Conservation (phyloP, 2,797 vertebrate species). For the Scarus forsteni region DNA sequence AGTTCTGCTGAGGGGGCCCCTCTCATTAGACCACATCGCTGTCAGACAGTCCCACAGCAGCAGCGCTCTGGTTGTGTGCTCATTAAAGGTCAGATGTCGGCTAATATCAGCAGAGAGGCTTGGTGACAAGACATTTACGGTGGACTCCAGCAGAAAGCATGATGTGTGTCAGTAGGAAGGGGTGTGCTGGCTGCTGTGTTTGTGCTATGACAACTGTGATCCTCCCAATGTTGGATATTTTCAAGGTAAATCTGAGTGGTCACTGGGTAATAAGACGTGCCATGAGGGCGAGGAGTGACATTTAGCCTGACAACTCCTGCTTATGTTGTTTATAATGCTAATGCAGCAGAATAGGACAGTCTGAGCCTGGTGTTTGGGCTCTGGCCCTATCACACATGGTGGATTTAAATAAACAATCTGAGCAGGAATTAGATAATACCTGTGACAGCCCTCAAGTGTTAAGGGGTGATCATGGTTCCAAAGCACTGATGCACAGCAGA, state of each 20-base stretch:
- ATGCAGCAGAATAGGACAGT: too few relatives aligned
- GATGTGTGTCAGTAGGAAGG: constrained; percentile 6
- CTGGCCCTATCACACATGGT: too few relatives aligned
- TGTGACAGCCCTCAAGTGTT: too few relatives aligned
- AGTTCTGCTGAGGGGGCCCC: constrained; percentile 32
- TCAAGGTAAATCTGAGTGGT: not conserved
- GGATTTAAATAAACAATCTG: too few relatives aligned
- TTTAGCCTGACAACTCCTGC: too few relatives aligned
- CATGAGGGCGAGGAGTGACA: not conserved
- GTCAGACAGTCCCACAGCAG: constrained; percentile 51
- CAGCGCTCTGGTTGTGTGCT: constrained; percentile 34
- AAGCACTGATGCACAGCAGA: too few relatives aligned
- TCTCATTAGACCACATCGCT: constrained; percentile 71
- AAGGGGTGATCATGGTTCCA: too few relatives aligned
- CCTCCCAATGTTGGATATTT: constrained; percentile 27
- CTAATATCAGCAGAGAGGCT: constrained; percentile 30
- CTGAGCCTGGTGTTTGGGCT: too few relatives aligned
- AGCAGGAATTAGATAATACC: too few relatives aligned
- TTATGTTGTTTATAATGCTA: too few relatives aligned
- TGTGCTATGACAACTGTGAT: constrained; percentile 6
- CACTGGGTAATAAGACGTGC: constrained; percentile 12
- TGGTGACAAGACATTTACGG: constrained; percentile 24
- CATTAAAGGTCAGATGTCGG: constrained; percentile 77
- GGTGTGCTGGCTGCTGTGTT: not conserved
- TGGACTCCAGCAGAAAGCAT: constrained; percentile 29